Evolutionary conservation across 2,113 vertebrate species (phyloP), one percentile per base, ranked within the genome.

Genomic region (Dendropsophus ebraccatus): DNA sequence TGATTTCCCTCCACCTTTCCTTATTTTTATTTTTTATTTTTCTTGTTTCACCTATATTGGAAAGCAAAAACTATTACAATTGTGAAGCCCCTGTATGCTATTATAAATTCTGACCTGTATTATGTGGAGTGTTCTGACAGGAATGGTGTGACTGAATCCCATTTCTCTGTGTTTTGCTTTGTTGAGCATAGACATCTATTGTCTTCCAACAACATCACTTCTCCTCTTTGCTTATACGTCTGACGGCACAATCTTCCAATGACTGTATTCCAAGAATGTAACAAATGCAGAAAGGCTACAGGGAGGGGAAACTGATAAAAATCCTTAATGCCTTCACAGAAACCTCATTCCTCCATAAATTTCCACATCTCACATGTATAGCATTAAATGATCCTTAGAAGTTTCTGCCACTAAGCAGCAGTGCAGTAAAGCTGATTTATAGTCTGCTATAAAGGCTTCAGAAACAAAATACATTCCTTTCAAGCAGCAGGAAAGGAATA

Each of bases 381-480:
- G 37, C 82, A 84, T 84, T 75, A 75, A 84, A 76, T 84, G 82
- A 60, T 84, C 82, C 72, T 76, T 84, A 58, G 72, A 84, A 62
- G 52, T 84, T 65, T 84, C 69, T 84, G 54, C 72, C 82, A 50
- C 82, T 84, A 76, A 84, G 82, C 82, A 84, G 82, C 72, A 45
- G 37, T 76, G 82, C 72, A 84, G 82, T 84, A 84, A 84, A 84
- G 54, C 50, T 76, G 82, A 84, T 84, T 84, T 84, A 84, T 84
- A 62, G 82, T 75, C 65, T 62, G 72, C 54, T 65, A 28, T 84
- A 75, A 84, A 84, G 82, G 52, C 82, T 47, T 75, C 72, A 75
- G 82, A 76, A 62, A n/a, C 72, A 28, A 76, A 84, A 84, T 84
- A 47, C 70, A 65, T 84, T 84, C 82, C 82, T 76, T 65, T 75